phyloP scores from a whole-genome alignment of 1,140 invertebrate species.

The Drosophila miranda region DNA sequence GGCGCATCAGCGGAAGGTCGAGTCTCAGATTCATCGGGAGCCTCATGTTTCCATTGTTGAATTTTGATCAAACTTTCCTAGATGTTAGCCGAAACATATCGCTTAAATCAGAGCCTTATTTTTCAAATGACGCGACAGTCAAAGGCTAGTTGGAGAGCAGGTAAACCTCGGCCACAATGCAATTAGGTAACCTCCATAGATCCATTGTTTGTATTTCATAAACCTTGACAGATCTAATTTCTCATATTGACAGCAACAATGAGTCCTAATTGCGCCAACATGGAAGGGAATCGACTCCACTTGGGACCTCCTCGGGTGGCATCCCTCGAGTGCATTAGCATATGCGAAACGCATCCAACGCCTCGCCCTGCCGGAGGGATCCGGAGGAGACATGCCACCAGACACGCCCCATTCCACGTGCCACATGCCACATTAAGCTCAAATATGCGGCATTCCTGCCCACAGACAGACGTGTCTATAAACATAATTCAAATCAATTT shows the following conservation, averaged over 20 bases:
- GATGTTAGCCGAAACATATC: slow-evolving; percentile 9
- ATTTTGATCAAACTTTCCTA: slow-evolving; percentile 20
- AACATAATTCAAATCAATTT: slow-evolving; percentile 58
- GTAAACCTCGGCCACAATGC: background rate
- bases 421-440: background rate
- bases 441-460: background rate
- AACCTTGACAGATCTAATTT: slow-evolving; percentile 18
- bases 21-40: slow-evolving; percentile 12
- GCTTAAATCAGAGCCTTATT: too few species aligned
- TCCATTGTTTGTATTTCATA: slow-evolving; percentile 4
- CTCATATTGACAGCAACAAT: slow-evolving; percentile 49
- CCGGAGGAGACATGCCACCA: slow-evolving; percentile 14
- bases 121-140: background rate
- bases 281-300: slow-evolving; percentile 43
- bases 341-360: slow-evolving; percentile 46
- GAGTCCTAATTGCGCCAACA: slow-evolving; percentile 58
- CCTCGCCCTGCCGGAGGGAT: slow-evolving; percentile 15
- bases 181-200: slow-evolving; percentile 23
- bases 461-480: slow-evolving; percentile 26
- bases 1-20: slow-evolving; percentile 4
- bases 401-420: slow-evolving; percentile 18
- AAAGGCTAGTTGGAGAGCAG: slow-evolving; percentile 1
- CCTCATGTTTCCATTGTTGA: slow-evolving; percentile 57
- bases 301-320: background rate
- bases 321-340: slow-evolving; percentile 63